These are phyloP conservation scores for Ochropacha duplaris DNA, from an alignment of 2,888 invertebrate genomes.

Conservation along the genomic window DNA sequence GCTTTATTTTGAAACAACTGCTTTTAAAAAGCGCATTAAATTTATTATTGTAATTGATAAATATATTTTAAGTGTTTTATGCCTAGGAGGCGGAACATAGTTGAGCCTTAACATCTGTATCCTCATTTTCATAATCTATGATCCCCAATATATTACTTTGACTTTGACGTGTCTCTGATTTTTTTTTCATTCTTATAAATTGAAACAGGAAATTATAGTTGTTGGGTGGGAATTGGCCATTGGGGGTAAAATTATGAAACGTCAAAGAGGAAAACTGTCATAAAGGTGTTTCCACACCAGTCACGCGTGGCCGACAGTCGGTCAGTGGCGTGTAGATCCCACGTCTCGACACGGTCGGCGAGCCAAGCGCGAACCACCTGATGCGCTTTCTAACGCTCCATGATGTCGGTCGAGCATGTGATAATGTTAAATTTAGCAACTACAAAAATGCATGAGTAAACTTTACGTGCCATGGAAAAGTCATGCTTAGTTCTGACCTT, in stretches of 20 bases:
- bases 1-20: no score
- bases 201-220: conserved; percentile 16
- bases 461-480: conserved; percentile 11
- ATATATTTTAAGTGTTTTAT: no score
- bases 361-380: conserved; percentile 56
- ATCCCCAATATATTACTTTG: no score
- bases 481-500: no score
- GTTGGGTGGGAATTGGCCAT: conserved; percentile 8
- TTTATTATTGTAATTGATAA: no score
- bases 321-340: conserved; percentile 70
- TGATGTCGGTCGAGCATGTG: conserved; percentile 29
- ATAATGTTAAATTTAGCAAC: conserved; percentile 24
- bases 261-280: conserved; percentile 20
- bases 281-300: conserved; percentile 52
- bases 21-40: no score
- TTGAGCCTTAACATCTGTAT: no score
- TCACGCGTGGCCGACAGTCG: conserved; percentile 64
- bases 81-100: no score
- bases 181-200: no score
- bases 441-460: conserved; percentile 22
- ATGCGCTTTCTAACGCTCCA: conserved; percentile 74
- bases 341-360: conserved; percentile 58
- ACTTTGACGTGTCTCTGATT: no score
- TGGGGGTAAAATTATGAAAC: conserved; percentile 14
- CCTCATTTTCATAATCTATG: no score